Evolutionary conservation across 2,113 vertebrate genomes (phyloP).

Genomic region (Helogale parvula): DNA sequence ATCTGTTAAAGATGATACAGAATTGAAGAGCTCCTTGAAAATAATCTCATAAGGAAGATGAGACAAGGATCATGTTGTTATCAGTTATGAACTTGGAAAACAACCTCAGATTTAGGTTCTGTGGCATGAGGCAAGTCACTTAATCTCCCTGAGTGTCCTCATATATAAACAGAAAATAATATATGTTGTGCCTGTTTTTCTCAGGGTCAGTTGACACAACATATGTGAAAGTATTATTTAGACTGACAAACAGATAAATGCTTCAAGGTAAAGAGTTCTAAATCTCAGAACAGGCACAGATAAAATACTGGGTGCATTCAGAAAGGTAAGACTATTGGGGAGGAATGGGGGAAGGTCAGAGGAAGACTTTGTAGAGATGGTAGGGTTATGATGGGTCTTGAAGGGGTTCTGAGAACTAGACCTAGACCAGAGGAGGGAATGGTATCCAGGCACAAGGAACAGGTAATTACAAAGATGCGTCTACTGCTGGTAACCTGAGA

Average conservation of each 20-base stretch:
- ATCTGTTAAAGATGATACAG: conserved; percentile 28
- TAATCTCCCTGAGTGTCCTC: not conserved
- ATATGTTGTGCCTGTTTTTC: not conserved
- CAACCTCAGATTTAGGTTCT: not conserved
- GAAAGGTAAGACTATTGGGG: not conserved
- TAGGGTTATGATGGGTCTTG: not conserved
- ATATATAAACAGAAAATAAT: conserved; percentile 2
- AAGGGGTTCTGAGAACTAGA: not conserved
- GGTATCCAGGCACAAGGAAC: not conserved
- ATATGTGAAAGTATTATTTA: not conserved
- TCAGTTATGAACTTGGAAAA: not conserved
- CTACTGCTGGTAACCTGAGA: not conserved
- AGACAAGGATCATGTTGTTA: not conserved
- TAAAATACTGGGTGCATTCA: not conserved
- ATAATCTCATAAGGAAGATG: not conserved
- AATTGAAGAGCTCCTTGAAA: not conserved
- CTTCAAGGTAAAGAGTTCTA: not conserved
- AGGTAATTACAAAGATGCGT: not conserved
- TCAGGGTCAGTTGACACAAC: not conserved
- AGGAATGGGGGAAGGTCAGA: not conserved
- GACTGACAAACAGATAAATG: not conserved
- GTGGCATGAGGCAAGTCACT: not conserved
- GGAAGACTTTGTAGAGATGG: not conserved
- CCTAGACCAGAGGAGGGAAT: not conserved
- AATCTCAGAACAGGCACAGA: not conserved